Percentiles rank a stretch among this genome's conserved stretches.
These are phyloP conservation scores for Crax fasciolata DNA, from an alignment of 2,797 vertebrate genomes.

Conservation along the genomic window DNA sequence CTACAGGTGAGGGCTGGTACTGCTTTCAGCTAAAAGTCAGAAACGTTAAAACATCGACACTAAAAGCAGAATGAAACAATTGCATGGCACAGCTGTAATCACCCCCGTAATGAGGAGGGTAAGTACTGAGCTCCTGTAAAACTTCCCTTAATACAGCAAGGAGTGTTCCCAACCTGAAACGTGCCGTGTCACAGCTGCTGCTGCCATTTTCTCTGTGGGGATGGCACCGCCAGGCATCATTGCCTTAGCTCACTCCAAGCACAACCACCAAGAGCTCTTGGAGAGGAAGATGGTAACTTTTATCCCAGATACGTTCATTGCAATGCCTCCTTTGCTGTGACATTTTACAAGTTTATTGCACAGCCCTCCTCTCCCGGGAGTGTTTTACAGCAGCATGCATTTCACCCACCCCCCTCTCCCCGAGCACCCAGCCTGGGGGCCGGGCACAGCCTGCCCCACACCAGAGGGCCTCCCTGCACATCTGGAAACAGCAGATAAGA, in stretches of 20 bases:
- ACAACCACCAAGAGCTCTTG: neutral
- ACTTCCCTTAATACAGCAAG: neutral
- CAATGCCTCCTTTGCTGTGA: neutral
- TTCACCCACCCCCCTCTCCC: neutral
- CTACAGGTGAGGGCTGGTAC: too few species aligned
- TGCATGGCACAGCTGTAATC: neutral
- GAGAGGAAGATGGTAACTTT: neutral
- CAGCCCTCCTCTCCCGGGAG: neutral
- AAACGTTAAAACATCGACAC: neutral
- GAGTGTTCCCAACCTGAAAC: rapidly evolving
- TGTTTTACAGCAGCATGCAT: neutral
- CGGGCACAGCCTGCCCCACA: neutral
- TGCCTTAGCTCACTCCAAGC: neutral
- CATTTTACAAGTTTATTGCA: neutral
- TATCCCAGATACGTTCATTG: neutral
- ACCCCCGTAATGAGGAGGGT: neutral
- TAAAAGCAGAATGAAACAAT: neutral
- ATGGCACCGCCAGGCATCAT: neutral
- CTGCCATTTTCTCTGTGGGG: neutral
- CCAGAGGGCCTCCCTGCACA: neutral
- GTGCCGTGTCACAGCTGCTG: neutral
- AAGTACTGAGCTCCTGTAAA: neutral
- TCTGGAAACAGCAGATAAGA: neutral
- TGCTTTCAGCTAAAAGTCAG: too few species aligned
- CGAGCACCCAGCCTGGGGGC: too few species aligned